A percentile compares a stretch with the other conserved stretches of the same genome.
phyloP scores from a whole-genome alignment of 2,797 vertebrate species.

The Rhadinocentrus ornatus region DNA sequence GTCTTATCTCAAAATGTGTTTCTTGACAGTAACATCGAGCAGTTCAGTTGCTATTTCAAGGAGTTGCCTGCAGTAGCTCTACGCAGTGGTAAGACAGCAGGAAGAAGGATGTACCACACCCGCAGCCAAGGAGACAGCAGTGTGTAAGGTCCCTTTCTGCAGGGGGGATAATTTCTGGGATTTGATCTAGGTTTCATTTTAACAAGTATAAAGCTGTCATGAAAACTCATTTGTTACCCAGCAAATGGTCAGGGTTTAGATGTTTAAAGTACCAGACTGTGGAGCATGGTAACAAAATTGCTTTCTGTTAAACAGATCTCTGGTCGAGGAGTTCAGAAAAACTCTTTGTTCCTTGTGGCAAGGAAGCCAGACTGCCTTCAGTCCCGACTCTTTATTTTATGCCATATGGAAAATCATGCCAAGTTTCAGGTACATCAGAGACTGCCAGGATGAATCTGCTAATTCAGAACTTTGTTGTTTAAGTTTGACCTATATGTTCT shows the following conservation, averaged over 20 bases:
- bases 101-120: constrained; percentile 96
- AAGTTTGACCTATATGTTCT: background rate
- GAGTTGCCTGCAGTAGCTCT: constrained; percentile 95
- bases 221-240: background rate
- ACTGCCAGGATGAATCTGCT: constrained; percentile 4
- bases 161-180: constrained; percentile 41
- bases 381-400: constrained; percentile 97
- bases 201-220: constrained; percentile 7
- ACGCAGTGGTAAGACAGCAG: constrained; percentile 96
- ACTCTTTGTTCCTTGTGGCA: constrained; percentile 98
- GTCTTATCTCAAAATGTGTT: constrained; percentile 22
- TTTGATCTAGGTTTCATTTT: constrained; percentile 23
- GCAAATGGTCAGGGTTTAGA: background rate
- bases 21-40: constrained; percentile 91
- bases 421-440: constrained; percentile 91
- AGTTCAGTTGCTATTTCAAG: constrained; percentile 99
- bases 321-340: constrained; percentile 99
- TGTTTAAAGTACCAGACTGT: background rate
- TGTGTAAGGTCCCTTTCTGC: constrained; percentile 89
- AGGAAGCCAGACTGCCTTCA: constrained; percentile 95
- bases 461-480: background rate
- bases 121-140: constrained; percentile 97
- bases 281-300: constrained; percentile 8
- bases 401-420: constrained; percentile 99
- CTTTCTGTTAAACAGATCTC: constrained; percentile 83